A percentile compares a stretch with the other conserved stretches of the same genome.
Conservation (phyloP, 2,888 invertebrate species). For the Synergus laeviventris region DNA sequence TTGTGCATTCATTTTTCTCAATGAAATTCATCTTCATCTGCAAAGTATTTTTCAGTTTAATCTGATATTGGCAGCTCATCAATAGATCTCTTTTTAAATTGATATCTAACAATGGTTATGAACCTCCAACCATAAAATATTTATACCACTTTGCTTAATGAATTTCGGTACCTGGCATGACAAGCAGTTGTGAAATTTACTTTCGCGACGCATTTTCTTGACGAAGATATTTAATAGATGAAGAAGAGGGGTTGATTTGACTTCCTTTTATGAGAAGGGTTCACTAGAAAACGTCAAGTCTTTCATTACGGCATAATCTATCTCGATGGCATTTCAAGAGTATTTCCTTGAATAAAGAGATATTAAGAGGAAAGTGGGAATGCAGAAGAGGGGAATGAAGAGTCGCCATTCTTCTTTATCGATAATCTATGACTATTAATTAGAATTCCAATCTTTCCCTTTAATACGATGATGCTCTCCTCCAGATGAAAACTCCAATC, state of each 20-base stretch:
- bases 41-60: neutral
- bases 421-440: conserved; percentile 67
- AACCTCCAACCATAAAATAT: neutral
- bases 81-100: neutral
- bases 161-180: neutral
- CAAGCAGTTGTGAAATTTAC: neutral
- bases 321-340: conserved; percentile 42
- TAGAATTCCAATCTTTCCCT: conserved; percentile 68
- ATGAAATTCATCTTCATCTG: neutral
- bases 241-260: conserved; percentile 9
- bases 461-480: conserved; percentile 53
- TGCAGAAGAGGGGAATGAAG: conserved; percentile 50
- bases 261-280: conserved; percentile 19
- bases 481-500: neutral
- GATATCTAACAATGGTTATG: neutral
- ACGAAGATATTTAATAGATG: conserved; percentile 27
- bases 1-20: neutral
- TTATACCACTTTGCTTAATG: conserved; percentile 10
- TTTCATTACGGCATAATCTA: conserved; percentile 62
- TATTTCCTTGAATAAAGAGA: conserved; percentile 39
- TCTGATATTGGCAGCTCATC: too few species aligned
- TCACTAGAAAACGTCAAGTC: conserved; percentile 57
- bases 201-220: neutral
- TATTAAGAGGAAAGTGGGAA: conserved; percentile 19
- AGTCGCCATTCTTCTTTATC: conserved; percentile 55